phyloP scores from a whole-genome alignment of 2,888 invertebrate genomes.

The Sylvicola cinctus region DNA sequence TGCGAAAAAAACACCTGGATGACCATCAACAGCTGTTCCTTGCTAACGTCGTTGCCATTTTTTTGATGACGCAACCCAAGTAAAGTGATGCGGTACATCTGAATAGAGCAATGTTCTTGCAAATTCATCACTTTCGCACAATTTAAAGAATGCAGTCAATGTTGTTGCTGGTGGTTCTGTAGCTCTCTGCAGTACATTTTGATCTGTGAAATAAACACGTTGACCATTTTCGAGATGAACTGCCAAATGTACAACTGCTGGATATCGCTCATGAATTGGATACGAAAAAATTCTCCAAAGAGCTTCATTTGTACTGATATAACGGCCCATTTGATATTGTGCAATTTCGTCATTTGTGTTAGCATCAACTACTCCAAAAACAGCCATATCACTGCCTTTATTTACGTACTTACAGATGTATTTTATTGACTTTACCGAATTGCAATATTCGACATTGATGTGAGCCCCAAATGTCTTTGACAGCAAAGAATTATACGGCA shows the following conservation, averaged over 20 bases:
- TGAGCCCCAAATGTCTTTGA: slow-evolving; percentile 15
- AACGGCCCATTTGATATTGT: slow-evolving; percentile 10
- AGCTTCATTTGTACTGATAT: slow-evolving; percentile 12
- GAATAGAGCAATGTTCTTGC: slow-evolving; percentile 15
- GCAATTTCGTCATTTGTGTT: slow-evolving; percentile 9
- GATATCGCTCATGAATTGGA: slow-evolving; percentile 10
- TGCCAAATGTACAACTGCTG: slow-evolving; percentile 9
- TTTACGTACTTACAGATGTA: slow-evolving; percentile 23
- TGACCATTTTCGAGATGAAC: slow-evolving; percentile 11
- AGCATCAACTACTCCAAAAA: slow-evolving; percentile 12
- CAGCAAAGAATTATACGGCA: slow-evolving; percentile 16
- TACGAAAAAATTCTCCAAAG: slow-evolving; percentile 10
- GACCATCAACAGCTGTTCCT: slow-evolving; percentile 13
- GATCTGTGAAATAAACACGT: slow-evolving; percentile 16
- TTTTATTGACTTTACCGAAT: slow-evolving; percentile 21
- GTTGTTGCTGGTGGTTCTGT: slow-evolving; percentile 10
- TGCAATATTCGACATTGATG: slow-evolving; percentile 22
- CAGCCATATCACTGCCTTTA: slow-evolving; percentile 21
- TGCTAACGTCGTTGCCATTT: slow-evolving; percentile 15
- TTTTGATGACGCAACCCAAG: slow-evolving; percentile 15
- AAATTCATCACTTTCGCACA: slow-evolving; percentile 13
- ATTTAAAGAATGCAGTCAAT: slow-evolving; percentile 15
- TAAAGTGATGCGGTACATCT: slow-evolving; percentile 16
- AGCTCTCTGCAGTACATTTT: slow-evolving; percentile 12
- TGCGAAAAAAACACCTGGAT: slow-evolving; percentile 13